phyloP scores from a whole-genome alignment of 2,113 vertebrate genomes.

The Chloebia gouldiae region DNA sequence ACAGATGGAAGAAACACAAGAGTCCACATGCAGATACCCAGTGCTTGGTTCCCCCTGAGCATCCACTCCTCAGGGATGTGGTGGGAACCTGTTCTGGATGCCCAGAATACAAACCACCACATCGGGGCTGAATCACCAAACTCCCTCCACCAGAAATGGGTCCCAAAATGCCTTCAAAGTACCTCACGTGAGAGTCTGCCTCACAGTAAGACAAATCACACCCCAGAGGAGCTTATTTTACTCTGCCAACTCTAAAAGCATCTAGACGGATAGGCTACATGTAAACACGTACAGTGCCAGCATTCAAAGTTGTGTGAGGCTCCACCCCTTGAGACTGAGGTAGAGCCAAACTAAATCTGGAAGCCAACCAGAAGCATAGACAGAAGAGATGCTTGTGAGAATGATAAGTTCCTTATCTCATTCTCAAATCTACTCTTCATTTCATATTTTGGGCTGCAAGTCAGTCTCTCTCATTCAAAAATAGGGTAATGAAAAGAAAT shows the following conservation, averaged over 20 bases:
- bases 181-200: fast-evolving
- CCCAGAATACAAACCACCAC: not conserved
- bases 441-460: constrained; percentile 19
- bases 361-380: not conserved
- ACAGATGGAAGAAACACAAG: not conserved
- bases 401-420: constrained; percentile 6
- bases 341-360: constrained; percentile 31
- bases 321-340: not conserved
- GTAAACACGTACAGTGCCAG: not conserved
- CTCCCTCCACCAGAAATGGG: not conserved
- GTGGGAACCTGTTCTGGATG: not conserved
- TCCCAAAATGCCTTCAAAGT: not conserved
- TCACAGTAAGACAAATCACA: not conserved
- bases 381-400: constrained; percentile 6
- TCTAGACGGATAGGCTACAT: not conserved
- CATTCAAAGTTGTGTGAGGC: not conserved
- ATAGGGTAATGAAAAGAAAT: not conserved
- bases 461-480: not conserved
- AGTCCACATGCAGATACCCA: not conserved
- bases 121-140: not conserved
- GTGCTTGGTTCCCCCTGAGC: fast-evolving
- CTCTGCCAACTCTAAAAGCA: not conserved
- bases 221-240: not conserved
- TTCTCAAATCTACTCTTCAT: constrained; percentile 20
- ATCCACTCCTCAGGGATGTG: fast-evolving